A percentile compares a stretch with the other conserved stretches of the same genome.
These are phyloP conservation scores for Porites divaricata DNA, from an alignment of 92 coral and sea anemone genomes.

Conservation along the genomic window DNA sequence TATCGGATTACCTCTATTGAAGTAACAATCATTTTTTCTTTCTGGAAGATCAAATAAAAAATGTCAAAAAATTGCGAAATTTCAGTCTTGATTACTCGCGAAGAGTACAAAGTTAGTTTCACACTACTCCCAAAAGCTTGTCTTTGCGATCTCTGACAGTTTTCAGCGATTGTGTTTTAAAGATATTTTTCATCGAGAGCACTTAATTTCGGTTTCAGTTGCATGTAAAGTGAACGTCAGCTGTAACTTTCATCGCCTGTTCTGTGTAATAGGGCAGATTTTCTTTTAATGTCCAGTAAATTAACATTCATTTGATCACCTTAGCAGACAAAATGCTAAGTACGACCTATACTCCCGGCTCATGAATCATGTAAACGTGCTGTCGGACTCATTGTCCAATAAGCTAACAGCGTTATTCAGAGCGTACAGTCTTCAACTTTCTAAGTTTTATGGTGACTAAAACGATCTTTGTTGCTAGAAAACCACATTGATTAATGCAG, in stretches of 20 bases:
- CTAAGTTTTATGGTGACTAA: background rate
- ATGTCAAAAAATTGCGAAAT: too few relatives aligned
- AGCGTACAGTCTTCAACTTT: background rate
- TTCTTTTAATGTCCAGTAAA: background rate
- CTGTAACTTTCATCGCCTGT: conserved; percentile 1
- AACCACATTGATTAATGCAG: background rate
- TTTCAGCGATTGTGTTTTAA: background rate
- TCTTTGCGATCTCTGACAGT: background rate
- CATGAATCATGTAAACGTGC: conserved; percentile 9
- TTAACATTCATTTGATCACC: conserved; percentile 13
- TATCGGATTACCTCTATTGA: too few relatives aligned
- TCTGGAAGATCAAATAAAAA: too few relatives aligned
- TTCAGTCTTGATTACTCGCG: too few relatives aligned
- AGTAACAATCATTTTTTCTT: too few relatives aligned
- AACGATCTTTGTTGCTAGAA: background rate
- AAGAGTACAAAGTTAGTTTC: too few relatives aligned
- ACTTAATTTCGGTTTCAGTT: conserved; percentile 4
- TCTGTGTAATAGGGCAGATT: background rate
- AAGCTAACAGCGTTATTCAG: background rate
- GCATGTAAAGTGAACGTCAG: conserved; percentile 10
- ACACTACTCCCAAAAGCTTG: too few relatives aligned
- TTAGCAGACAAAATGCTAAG: conserved; percentile 8
- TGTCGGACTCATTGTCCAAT: background rate
- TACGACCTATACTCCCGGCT: background rate
- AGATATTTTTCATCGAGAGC: background rate